Percentiles rank a stretch among this genome's conserved stretches.
Evolutionary conservation across 2,888 invertebrate genomes (phyloP).

Genomic region (Dorcus hopei): DNA sequence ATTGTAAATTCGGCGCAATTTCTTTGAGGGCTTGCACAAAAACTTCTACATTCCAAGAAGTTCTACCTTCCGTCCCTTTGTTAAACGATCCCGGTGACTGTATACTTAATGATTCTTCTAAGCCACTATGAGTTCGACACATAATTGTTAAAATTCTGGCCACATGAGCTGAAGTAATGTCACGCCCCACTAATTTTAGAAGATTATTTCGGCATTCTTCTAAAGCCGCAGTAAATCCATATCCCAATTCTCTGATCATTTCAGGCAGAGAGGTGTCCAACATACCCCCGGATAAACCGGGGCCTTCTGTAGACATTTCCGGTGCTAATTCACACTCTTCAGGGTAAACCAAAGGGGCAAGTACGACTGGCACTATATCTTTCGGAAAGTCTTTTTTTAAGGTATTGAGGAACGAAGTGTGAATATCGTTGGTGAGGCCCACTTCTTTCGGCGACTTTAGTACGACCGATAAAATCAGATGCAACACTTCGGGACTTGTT

Average conservation of each 20-base stretch:
- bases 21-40: constrained; percentile 92
- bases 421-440: constrained; percentile 70
- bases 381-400: constrained; percentile 85
- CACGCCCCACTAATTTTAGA: constrained; percentile 75
- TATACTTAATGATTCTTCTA: constrained; percentile 56
- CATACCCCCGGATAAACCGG: constrained; percentile 61
- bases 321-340: constrained; percentile 68
- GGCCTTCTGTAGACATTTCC: constrained; percentile 62
- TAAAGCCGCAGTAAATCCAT: constrained; percentile 78
- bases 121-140: constrained; percentile 77
- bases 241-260: constrained; percentile 88
- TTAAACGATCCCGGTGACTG: constrained; percentile 65
- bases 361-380: constrained; percentile 82
- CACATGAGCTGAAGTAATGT: constrained; percentile 78
- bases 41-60: constrained; percentile 89
- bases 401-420: constrained; percentile 76
- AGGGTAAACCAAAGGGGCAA: constrained; percentile 84
- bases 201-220: constrained; percentile 87
- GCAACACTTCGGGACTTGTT: constrained; percentile 84
- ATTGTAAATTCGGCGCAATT: constrained; percentile 78
- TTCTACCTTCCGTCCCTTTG: constrained; percentile 48
- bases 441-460: constrained; percentile 59
- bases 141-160: constrained; percentile 84
- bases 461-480: constrained; percentile 68
- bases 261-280: constrained; percentile 79